Evolutionary conservation across 2,888 invertebrate genomes (phyloP), one percentile per base, ranked within the genome.

Genomic region (Drosophila buzzatii): DNA sequence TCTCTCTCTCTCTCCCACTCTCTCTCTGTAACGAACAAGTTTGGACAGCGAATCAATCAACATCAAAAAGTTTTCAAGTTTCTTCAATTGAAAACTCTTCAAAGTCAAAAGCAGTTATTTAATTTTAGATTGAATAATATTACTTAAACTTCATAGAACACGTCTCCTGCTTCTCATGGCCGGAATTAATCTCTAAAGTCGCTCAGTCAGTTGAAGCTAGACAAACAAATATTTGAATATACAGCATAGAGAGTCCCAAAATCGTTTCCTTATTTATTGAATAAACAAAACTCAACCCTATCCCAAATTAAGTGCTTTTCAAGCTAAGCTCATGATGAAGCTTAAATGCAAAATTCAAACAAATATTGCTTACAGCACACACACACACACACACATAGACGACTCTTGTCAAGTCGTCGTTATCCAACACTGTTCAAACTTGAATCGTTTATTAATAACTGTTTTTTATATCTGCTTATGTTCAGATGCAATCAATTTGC

Each of bases 381-480:
- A 33, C 14, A n/a, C 27, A 49, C 31, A n/a, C 47, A 4, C 47
- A 8, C 27, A 49, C 31, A n/a, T 27, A 4, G 27, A 8, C 23
- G 37, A 7, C 10, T 5, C 2, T 31, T 31, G 7, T 23, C 31
- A 18, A n/a, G 23, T 5, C 7, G 8, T 16, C 37, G 52, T 37
- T 53, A 20, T 23, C 37, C 37, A 56, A 56, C 55, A 56, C 55
- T 56, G 55, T 18, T 56, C 8, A 41, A 18, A 14, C 39, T 41
- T 41, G 14, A 63, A 73, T 63, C 63, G 52, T 58, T 60, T 52
- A n/a, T 62, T 49, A 39, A 20, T 20, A 51, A 7, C 27, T 27
- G 27, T 12, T 51, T 51, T 37, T 14, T 16, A 10, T 33, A 16
- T 16, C 20, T 16, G 20, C 27, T 41, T 18, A 8, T 41, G 10